Evolutionary conservation across 2,888 invertebrate species (phyloP).

Genomic region (Pocota personata): DNA sequence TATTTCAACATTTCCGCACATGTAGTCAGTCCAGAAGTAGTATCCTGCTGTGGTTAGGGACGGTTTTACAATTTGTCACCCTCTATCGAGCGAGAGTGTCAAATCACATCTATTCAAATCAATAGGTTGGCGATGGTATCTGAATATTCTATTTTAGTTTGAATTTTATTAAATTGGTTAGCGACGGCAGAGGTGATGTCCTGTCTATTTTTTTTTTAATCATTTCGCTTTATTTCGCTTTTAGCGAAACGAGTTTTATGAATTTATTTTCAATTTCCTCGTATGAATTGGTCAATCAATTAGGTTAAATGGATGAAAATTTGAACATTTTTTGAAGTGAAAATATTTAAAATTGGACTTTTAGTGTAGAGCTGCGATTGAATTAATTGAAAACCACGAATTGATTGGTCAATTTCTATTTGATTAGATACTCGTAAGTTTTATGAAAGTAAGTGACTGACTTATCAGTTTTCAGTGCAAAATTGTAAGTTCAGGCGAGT

Average conservation of each 20-base stretch:
- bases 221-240: neutral
- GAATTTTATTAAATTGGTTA: neutral
- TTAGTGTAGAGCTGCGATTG: neutral
- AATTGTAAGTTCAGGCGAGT: too few species aligned
- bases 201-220: neutral
- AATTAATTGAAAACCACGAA: constrained; percentile 15
- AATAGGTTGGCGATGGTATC: neutral
- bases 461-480: too few species aligned
- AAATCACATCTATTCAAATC: neutral
- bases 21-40: neutral
- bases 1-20: neutral
- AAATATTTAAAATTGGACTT: neutral
- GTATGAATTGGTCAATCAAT: neutral
- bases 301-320: neutral
- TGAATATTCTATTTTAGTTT: neutral
- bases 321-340: constrained; percentile 19
- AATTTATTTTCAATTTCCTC: constrained; percentile 32
- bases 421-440: too few species aligned
- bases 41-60: neutral
- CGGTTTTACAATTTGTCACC: neutral
- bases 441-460: too few species aligned
- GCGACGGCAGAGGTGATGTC: neutral
- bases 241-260: neutral
- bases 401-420: neutral
- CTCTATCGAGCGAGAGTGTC: neutral